Percentiles rank a stretch among this genome's conserved stretches.
Evolutionary conservation across 64 coral and sea anemone genomes (phyloP).

Genomic region (Pocillopora verrucosa): DNA sequence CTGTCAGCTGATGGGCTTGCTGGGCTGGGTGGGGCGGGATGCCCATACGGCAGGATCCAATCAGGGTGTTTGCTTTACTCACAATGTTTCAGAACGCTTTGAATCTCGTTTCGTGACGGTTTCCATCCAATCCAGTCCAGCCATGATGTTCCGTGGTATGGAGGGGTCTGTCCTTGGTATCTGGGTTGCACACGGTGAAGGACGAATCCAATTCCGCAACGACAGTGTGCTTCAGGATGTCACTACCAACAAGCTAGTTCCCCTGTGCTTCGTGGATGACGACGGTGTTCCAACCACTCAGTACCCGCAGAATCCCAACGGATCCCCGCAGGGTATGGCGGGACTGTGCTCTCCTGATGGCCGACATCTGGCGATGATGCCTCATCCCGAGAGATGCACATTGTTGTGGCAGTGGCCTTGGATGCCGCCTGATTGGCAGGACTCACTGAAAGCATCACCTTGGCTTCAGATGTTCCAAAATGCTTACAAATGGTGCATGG

Average conservation of each 20-base stretch:
- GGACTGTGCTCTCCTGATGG: slow-evolving; percentile 91
- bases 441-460: slow-evolving; percentile 70
- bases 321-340: slow-evolving; percentile 89
- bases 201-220: slow-evolving; percentile 57
- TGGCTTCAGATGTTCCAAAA: slow-evolving; percentile 98
- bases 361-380: slow-evolving; percentile 99
- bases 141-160: slow-evolving; percentile 93
- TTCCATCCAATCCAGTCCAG: slow-evolving; percentile 72
- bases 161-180: slow-evolving; percentile 89
- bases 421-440: slow-evolving; percentile 89
- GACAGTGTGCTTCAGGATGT: slow-evolving; percentile 65
- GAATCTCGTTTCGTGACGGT: slow-evolving; percentile 96
- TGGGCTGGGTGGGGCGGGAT: slow-evolving; percentile 88
- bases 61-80: slow-evolving; percentile 96
- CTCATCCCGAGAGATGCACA: slow-evolving; percentile 92
- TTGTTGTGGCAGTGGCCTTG: slow-evolving; percentile 97
- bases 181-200: slow-evolving; percentile 98
- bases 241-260: slow-evolving; percentile 73
- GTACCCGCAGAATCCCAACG: slow-evolving; percentile 95
- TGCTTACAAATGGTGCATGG: slow-evolving; percentile 85
- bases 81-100: slow-evolving; percentile 88
- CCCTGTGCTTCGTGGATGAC: slow-evolving; percentile 85
- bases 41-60: background rate
- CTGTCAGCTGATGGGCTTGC: slow-evolving; percentile 89
- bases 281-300: slow-evolving; percentile 72